Evolutionary conservation across 92 coral and sea anemone species (phyloP).

Genomic region (Actinostola sp.): DNA sequence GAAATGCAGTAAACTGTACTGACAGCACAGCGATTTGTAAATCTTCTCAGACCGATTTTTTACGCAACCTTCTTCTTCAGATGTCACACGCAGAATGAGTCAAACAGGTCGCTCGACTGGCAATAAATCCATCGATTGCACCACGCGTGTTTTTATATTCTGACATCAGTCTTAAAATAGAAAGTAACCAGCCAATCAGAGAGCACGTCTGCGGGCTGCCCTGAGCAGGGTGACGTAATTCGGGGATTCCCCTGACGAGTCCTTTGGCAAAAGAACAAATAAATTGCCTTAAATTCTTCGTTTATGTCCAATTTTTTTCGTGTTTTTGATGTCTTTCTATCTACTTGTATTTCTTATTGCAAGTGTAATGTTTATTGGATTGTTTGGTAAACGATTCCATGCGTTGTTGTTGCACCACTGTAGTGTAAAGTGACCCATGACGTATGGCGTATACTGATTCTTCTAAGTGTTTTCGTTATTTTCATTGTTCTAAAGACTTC

Average conservation of each 20-base stretch:
- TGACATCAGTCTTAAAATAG: conserved; percentile 24
- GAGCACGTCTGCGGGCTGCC: conserved; percentile 48
- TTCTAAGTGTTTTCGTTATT: not conserved
- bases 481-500: not conserved
- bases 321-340: not conserved
- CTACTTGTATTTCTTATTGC: not conserved
- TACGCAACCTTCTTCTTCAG: not conserved
- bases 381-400: not conserved
- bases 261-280: not conserved
- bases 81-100: not conserved
- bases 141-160: conserved; percentile 33
- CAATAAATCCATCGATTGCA: conserved; percentile 25
- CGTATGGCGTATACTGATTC: not conserved
- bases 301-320: not conserved
- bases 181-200: conserved; percentile 35
- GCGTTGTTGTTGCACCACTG: not conserved
- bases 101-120: not conserved
- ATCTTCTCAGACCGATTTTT: not conserved
- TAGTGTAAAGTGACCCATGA: conserved; percentile 6
- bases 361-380: not conserved
- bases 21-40: not conserved
- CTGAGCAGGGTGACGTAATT: conserved; percentile 34
- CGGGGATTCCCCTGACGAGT: conserved; percentile 83
- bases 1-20: not conserved
- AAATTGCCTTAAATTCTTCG: not conserved